These are phyloP conservation scores for Gobiocypris rarus DNA, from an alignment of 2,113 vertebrate genomes.

Conservation along the genomic window DNA sequence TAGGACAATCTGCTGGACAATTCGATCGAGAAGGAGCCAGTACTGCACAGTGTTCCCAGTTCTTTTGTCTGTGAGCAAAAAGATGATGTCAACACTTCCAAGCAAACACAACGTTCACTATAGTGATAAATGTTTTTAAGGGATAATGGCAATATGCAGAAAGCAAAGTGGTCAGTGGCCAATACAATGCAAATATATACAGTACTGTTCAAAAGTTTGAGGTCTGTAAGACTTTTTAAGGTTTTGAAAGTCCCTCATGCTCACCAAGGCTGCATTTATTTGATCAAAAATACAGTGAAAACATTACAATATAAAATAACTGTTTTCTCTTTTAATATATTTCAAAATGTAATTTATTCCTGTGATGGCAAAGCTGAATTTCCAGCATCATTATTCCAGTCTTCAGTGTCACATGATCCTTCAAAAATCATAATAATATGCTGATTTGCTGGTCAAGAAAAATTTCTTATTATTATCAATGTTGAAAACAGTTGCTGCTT, in stretches of 20 bases:
- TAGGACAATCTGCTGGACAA: slow-evolving; percentile 97
- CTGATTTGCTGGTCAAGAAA: not conserved
- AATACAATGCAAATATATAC: not conserved
- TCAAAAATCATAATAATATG: not conserved
- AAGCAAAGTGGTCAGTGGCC: no score
- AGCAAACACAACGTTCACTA: not conserved
- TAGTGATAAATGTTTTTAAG: not conserved
- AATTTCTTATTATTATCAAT: not conserved
- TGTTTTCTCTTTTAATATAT: not conserved
- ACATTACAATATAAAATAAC: not conserved
- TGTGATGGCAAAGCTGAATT: not conserved
- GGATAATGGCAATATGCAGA: no score
- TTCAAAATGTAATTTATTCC: not conserved
- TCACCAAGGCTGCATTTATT: not conserved
- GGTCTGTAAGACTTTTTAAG: not conserved
- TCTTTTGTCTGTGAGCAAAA: slow-evolving; percentile 85
- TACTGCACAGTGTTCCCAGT: slow-evolving; percentile 97
- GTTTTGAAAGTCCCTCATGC: not conserved
- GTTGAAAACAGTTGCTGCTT: not conserved
- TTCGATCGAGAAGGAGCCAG: slow-evolving; percentile 96
- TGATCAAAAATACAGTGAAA: not conserved
- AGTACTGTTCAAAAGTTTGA: not conserved
- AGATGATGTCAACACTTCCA: not conserved
- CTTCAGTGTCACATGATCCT: no score
- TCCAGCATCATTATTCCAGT: no score